These are phyloP conservation scores for Augochlorella aurata DNA, from an alignment of 2,888 invertebrate genomes.

Conservation along the genomic window DNA sequence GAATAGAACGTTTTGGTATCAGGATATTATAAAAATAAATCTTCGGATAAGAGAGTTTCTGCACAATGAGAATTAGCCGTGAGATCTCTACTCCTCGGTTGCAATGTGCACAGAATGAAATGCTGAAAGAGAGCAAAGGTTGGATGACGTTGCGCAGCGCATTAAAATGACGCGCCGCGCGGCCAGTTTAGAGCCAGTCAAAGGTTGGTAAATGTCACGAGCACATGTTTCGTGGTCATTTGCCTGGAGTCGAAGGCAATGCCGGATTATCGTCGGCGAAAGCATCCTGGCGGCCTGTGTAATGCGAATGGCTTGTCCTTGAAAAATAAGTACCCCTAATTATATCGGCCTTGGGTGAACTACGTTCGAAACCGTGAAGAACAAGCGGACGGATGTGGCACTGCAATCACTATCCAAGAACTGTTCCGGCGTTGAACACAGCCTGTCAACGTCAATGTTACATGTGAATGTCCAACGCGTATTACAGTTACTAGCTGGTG, in stretches of 20 bases:
- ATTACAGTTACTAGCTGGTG: not conserved
- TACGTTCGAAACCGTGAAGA: not conserved
- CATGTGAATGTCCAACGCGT: not conserved
- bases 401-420: not conserved
- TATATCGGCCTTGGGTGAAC: not conserved
- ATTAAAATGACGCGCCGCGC: not conserved
- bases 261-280: not conserved
- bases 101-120: not conserved
- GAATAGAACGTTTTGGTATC: no score
- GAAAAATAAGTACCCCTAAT: constrained; percentile 21
- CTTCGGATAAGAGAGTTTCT: no score
- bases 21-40: no score
- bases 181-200: not conserved
- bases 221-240: constrained; percentile 9
- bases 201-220: constrained; percentile 46
- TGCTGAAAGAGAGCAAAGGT: not conserved
- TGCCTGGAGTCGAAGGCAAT: not conserved
- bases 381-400: no score
- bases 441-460: not conserved
- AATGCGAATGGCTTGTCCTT: constrained; percentile 10
- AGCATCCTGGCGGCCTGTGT: not conserved
- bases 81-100: not conserved
- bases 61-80: not conserved
- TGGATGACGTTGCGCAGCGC: not conserved
- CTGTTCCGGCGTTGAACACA: constrained; percentile 5